phyloP scores from a whole-genome alignment of 2,888 invertebrate species.

The Drosophila paramelanica region DNA sequence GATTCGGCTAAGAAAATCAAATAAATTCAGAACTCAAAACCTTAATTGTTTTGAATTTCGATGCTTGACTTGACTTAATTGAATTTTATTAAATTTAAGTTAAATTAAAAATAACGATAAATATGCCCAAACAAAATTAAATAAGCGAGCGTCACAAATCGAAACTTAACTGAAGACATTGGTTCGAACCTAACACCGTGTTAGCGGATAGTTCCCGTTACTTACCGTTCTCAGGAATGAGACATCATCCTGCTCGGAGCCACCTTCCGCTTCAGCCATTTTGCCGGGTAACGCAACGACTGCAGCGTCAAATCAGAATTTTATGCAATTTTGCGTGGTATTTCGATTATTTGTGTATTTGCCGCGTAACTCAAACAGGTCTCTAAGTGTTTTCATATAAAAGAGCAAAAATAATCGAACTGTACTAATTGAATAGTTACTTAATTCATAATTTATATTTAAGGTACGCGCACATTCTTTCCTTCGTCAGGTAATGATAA shows the following conservation, averaged over 20 bases:
- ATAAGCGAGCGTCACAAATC: too few relatives aligned
- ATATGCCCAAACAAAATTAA: too few relatives aligned
- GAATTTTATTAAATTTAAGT: too few relatives aligned
- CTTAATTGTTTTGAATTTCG: not conserved
- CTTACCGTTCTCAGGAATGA: slow-evolving; percentile 99
- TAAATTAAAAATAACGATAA: too few relatives aligned
- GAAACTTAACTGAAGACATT: too few relatives aligned
- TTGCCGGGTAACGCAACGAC: slow-evolving; percentile 73
- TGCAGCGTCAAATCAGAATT: slow-evolving; percentile 65
- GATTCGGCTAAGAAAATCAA: not conserved
- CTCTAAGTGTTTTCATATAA: slow-evolving; percentile 8
- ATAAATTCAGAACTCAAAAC: too few relatives aligned
- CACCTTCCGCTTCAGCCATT: slow-evolving; percentile 97
- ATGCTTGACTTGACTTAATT: too few relatives aligned
- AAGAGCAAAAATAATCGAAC: slow-evolving; percentile 1
- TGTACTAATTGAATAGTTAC: not conserved
- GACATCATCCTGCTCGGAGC: slow-evolving; percentile 99
- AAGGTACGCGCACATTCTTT: slow-evolving; percentile 1
- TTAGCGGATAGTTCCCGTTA: slow-evolving; percentile 51
- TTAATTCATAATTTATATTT: too few relatives aligned
- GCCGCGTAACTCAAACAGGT: slow-evolving; percentile 53
- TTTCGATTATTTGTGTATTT: slow-evolving; percentile 54
- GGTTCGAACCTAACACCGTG: too few relatives aligned
- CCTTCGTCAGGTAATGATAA: not conserved
- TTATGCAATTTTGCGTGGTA: slow-evolving; percentile 42